Percentiles rank a stretch among this genome's conserved stretches.
Conservation (phyloP, 2,797 vertebrate genomes). For the Pelobates cultripes region DNA sequence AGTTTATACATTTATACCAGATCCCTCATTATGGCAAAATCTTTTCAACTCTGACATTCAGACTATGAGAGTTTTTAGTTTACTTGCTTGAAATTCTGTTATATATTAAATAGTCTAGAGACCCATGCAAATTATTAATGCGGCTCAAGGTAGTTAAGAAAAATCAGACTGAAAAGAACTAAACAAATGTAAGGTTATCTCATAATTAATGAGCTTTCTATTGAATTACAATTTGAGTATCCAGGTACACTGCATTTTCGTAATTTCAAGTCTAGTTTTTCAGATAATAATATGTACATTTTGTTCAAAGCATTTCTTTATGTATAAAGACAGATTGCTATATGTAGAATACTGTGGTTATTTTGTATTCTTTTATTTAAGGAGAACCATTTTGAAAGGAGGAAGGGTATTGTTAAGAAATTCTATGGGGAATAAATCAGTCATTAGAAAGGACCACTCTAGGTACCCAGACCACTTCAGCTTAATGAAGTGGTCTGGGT, state of each 20-base stretch:
- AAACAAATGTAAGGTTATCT: background rate
- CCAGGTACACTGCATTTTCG: background rate
- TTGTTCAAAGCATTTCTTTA: background rate
- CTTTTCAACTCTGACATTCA: conserved; percentile 9
- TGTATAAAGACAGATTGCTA: background rate
- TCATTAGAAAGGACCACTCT: too few species aligned
- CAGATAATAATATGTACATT: background rate
- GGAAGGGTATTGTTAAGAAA: background rate
- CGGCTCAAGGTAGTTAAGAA: background rate
- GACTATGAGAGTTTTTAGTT: background rate
- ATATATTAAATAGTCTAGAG: background rate
- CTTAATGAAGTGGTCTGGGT: too few species aligned
- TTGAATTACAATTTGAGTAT: conserved; percentile 1
- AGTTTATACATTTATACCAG: background rate
- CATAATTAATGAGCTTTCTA: conserved; percentile 1
- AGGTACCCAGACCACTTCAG: too few species aligned
- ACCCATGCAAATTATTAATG: background rate
- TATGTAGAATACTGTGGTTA: background rate
- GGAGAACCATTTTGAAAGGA: background rate
- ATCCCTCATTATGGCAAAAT: background rate
- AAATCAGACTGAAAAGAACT: background rate
- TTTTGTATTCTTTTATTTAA: background rate
- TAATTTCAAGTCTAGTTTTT: background rate
- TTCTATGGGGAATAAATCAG: too few species aligned
- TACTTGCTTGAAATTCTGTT: background rate